Base-by-base conservation (phyloP, 2,113 vertebrate species). In the Hemichromis elongatus region DNA sequence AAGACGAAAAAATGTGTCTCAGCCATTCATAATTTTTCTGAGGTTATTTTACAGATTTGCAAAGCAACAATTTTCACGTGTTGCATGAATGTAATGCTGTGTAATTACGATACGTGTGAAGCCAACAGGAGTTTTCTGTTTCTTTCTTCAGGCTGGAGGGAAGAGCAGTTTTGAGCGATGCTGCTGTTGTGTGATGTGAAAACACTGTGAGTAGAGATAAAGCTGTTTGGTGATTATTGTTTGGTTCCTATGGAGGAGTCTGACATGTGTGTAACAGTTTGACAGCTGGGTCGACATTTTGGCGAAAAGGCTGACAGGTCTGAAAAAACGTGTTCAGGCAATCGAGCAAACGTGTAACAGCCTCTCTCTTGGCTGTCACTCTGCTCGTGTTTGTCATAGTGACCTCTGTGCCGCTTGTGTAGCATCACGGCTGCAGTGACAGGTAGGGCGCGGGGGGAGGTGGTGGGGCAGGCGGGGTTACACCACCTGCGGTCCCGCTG, bases 381-480 rank as follows among this genome's bases (percentile, higher is more conserved):
- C 40, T 68, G 55, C 56, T 19, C 78, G 40, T 28, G 77, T 24
- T 47, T 54, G 21, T 79, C n/a, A 12, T 8, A 4, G 7, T 75
- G 84, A 91, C 91, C 91, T 81, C 81, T 42, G 12, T 53, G 77
- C 77, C 77, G 83, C 77, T 47, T 12, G 77, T 50, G 77, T 18
- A 47, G 63, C 30, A 8, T 59, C 83, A 79, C 9, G 5, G 80
- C 26, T 14, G 1, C 75, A 12, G 53, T 92, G 86, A 84, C 75
- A 88, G 90, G 79, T 35, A 80, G 89, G 83, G 87, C 61, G 73
- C 19, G 84, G 50, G 82, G 86, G 6, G 40, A 82, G 87, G 59
- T 88, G 87, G 90, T 89, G 87, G 61, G 80, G 56, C 73, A 40
- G 82, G 75, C 81, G 6, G 84, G 35, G 47, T 82, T 80, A 88